phyloP scores from a whole-genome alignment of 2,113 vertebrate genomes.

The Barnardius zonarius region DNA sequence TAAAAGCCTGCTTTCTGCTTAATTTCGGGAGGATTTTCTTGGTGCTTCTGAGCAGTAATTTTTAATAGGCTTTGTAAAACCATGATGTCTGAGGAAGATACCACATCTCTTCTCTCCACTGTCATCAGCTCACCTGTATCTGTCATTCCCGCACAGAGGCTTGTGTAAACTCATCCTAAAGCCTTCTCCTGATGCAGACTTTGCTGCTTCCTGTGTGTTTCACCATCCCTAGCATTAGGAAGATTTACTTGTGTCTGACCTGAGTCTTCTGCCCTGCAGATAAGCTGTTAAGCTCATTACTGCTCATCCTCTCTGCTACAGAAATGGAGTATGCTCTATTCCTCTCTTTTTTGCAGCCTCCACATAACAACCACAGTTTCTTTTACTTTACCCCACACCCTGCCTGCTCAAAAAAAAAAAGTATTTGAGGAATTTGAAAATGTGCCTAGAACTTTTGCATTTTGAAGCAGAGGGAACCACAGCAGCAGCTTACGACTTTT shows the following conservation, averaged over 20 bases:
- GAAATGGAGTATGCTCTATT: not conserved
- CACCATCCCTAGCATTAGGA: not conserved
- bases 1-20: not conserved
- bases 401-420: not conserved
- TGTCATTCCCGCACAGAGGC: not conserved
- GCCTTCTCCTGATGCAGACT: not conserved
- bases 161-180: not conserved
- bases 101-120: not conserved
- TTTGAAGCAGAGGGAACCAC: not conserved
- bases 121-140: fast-evolving
- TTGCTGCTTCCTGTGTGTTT: not conserved
- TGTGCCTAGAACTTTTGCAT: not conserved
- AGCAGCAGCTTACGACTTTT: not conserved
- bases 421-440: not conserved
- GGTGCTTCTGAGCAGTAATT: not conserved
- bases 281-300: not conserved
- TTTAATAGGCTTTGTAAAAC: not conserved
- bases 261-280: not conserved
- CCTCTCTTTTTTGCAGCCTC: not conserved
- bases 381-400: not conserved
- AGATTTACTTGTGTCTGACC: not conserved
- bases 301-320: not conserved
- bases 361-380: not conserved
- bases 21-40: not conserved
- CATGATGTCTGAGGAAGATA: not conserved